phyloP scores from a whole-genome alignment of 2,888 invertebrate genomes.

The Phania funesta region DNA sequence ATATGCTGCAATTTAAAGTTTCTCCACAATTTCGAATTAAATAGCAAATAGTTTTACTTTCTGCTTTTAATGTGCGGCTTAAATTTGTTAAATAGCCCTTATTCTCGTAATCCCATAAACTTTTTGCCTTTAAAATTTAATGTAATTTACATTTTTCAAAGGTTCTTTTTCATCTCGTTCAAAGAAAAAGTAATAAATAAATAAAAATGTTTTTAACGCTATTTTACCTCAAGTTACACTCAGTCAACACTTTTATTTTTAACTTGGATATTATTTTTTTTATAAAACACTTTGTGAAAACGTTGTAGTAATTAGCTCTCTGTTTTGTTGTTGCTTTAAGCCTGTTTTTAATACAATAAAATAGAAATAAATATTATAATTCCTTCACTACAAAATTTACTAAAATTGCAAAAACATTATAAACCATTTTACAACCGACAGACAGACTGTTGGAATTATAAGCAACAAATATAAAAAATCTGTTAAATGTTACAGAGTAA shows the following conservation, averaged over 20 bases:
- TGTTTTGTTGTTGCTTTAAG: neutral
- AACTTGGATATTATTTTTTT: neutral
- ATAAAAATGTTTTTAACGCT: neutral
- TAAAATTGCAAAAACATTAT: constrained; percentile 1
- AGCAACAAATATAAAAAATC: neutral
- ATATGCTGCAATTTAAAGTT: too few species aligned
- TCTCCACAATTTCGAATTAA: too few species aligned
- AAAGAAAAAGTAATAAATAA: constrained; percentile 1
- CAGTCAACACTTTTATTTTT: constrained; percentile 32
- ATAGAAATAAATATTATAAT: neutral
- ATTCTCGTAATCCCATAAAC: neutral
- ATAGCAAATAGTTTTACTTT: too few species aligned
- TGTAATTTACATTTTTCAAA: constrained; percentile 35
- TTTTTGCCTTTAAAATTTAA: neutral
- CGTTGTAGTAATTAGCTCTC: constrained; percentile 52
- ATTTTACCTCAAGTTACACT: constrained; percentile 24
- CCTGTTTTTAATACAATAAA: neutral
- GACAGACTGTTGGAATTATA: neutral
- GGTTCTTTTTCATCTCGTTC: constrained; percentile 12
- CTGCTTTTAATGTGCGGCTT: too few species aligned
- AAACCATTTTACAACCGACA: neutral
- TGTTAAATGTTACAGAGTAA: constrained; percentile 50
- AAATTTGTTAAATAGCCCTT: constrained; percentile 14
- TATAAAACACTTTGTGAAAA: constrained; percentile 40
- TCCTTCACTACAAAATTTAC: constrained; percentile 22